A percentile compares a stretch with the other conserved stretches of the same genome.
Evolutionary conservation across 2,888 invertebrate species (phyloP).

Genomic region (Saturnia japonica): DNA sequence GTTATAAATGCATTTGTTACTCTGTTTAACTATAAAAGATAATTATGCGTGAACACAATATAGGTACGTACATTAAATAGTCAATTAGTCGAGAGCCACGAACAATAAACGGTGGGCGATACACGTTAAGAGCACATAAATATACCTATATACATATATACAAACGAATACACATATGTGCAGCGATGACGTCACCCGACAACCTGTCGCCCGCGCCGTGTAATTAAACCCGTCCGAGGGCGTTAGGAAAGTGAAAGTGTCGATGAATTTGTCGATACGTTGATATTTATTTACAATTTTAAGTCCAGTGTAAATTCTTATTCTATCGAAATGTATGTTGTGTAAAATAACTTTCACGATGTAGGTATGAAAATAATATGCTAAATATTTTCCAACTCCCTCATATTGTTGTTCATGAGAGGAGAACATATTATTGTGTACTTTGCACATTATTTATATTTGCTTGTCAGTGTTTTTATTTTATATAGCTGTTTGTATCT

Average conservation of each 20-base stretch:
- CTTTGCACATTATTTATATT: too few species aligned
- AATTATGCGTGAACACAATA: not conserved
- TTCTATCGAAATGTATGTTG: not conserved
- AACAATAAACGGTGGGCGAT: conserved; percentile 8
- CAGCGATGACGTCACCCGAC: conserved; percentile 77
- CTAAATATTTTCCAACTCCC: not conserved
- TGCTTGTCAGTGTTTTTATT: too few species aligned
- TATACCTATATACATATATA: conserved; percentile 18
- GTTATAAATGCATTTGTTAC: not conserved
- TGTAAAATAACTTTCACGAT: too few species aligned
- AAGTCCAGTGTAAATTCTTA: not conserved
- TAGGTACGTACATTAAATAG: not conserved
- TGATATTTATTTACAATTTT: not conserved
- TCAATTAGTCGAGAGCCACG: conserved; percentile 1
- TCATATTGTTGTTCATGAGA: too few species aligned
- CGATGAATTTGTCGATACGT: conserved; percentile 35
- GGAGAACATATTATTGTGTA: too few species aligned
- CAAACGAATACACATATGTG: conserved; percentile 47
- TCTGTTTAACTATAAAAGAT: not conserved
- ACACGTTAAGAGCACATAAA: conserved; percentile 5
- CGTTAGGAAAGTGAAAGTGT: conserved; percentile 49
- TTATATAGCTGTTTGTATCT: too few species aligned
- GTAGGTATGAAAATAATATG: not conserved
- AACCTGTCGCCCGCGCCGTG: conserved; percentile 80
- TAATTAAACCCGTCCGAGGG: conserved; percentile 77